Conservation (phyloP, 2,113 vertebrate species). For the Trematocara stigmaticum region DNA sequence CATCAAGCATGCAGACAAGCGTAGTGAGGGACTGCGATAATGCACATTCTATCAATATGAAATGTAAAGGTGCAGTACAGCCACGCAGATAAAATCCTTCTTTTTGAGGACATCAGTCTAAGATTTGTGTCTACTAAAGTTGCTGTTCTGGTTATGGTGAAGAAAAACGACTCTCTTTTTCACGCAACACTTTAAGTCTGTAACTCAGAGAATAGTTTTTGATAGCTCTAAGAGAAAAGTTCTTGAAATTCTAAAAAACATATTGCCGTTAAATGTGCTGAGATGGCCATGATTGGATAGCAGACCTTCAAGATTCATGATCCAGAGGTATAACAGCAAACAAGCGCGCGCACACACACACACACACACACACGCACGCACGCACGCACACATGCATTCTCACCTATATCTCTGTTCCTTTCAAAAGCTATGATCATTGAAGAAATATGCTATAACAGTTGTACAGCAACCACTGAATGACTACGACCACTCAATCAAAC, state of each 20-base stretch:
- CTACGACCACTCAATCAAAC: not conserved
- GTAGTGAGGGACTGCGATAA: slow-evolving; percentile 26
- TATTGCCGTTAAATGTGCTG: slow-evolving; percentile 13
- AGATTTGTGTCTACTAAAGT: slow-evolving; percentile 33
- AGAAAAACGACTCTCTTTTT: slow-evolving; percentile 34
- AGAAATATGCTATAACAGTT: not conserved
- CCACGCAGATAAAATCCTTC: slow-evolving; percentile 36
- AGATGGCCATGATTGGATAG: not conserved
- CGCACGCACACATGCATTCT: not conserved
- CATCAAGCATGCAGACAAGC: slow-evolving; percentile 57
- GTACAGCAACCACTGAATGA: not conserved
- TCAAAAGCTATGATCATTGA: not conserved
- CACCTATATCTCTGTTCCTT: not conserved
- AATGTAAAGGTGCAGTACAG: slow-evolving; percentile 32
- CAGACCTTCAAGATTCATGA: not conserved
- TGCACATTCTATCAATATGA: slow-evolving; percentile 44
- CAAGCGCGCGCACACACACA: not conserved
- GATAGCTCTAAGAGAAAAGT: slow-evolving; percentile 13
- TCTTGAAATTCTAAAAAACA: slow-evolving; percentile 16
- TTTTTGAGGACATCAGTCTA: slow-evolving; percentile 42
- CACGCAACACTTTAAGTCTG: not conserved
- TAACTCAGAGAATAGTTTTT: not conserved
- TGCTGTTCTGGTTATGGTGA: slow-evolving; percentile 20
- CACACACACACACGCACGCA: too few species aligned
- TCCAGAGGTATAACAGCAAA: not conserved